Percentiles rank a stretch among this genome's conserved stretches.
These are phyloP conservation scores for Limanda limanda DNA, from an alignment of 2,113 vertebrate species.

Conservation along the genomic window DNA sequence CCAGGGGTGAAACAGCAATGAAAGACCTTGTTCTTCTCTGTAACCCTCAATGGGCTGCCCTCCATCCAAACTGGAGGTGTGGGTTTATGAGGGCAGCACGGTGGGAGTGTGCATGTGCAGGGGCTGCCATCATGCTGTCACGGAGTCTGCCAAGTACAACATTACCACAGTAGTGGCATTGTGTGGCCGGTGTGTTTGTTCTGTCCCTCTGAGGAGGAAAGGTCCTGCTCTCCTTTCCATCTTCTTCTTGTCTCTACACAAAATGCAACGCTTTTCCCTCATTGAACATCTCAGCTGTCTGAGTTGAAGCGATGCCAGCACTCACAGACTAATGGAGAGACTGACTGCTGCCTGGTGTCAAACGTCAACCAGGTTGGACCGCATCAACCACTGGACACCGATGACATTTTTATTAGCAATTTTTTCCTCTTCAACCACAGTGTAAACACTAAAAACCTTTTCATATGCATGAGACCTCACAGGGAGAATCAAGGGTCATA, in stretches of 20 bases:
- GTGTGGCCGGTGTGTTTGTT: slow-evolving; percentile 68
- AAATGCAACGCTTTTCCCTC: slow-evolving; percentile 41
- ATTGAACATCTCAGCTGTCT: slow-evolving; percentile 59
- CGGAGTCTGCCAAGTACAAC: slow-evolving; percentile 74
- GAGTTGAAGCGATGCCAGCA: slow-evolving; percentile 24
- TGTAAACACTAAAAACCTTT: slow-evolving; percentile 32
- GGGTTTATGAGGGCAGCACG: slow-evolving; percentile 43
- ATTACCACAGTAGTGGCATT: slow-evolving; percentile 75
- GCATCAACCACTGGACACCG: slow-evolving; percentile 15
- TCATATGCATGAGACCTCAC: slow-evolving; percentile 21
- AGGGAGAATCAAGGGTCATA: slow-evolving; percentile 1
- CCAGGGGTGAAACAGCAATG: slow-evolving; percentile 67
- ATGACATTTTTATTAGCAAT: slow-evolving; percentile 51
- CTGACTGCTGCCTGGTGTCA: neutral
- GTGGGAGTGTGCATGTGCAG: slow-evolving; percentile 33
- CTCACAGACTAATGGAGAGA: neutral
- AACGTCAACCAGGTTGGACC: slow-evolving; percentile 30
- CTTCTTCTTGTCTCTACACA: slow-evolving; percentile 41
- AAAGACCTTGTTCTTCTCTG: slow-evolving; percentile 74
- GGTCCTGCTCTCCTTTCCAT: slow-evolving; percentile 59
- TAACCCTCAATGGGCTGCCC: slow-evolving; percentile 51
- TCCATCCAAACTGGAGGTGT: slow-evolving; percentile 54
- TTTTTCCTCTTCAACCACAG: slow-evolving; percentile 24
- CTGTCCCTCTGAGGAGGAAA: slow-evolving; percentile 57
- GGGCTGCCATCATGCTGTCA: slow-evolving; percentile 62